A percentile compares a stretch with the other conserved stretches of the same genome.
phyloP scores from a whole-genome alignment of 2,888 invertebrate species.

The Pheosia tremula region DNA sequence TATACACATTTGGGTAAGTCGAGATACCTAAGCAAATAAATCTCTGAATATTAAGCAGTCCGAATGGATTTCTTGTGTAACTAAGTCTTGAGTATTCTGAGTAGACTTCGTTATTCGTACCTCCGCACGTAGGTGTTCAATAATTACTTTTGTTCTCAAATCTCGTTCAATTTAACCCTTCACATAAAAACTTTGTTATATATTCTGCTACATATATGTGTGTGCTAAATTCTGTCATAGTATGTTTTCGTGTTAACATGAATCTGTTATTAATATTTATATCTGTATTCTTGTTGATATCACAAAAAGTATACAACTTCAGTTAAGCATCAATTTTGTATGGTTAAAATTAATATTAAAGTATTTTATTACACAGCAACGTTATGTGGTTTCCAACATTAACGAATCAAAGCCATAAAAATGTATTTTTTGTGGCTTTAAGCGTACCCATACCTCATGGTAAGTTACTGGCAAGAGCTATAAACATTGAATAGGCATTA shows the following conservation, averaged over 20 bases:
- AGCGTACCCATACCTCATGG: too few relatives aligned
- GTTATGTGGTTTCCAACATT: too few relatives aligned
- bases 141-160: not conserved
- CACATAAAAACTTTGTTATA: not conserved
- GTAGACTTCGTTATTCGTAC: not conserved
- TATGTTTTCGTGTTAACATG: too few relatives aligned
- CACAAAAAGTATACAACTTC: too few relatives aligned
- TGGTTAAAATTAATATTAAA: too few relatives aligned
- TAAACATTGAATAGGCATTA: not conserved
- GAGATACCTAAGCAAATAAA: slow-evolving; percentile 1
- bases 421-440: too few relatives aligned
- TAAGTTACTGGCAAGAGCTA: not conserved
- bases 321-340: too few relatives aligned
- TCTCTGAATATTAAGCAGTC: slow-evolving; percentile 4
- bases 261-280: too few relatives aligned
- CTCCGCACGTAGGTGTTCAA: not conserved
- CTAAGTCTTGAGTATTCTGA: not conserved
- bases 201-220: not conserved
- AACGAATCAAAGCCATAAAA: too few relatives aligned
- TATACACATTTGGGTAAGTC: not conserved
- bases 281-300: too few relatives aligned
- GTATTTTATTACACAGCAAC: too few relatives aligned
- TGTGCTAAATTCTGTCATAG: too few relatives aligned
- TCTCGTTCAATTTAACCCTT: not conserved
- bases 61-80: slow-evolving; percentile 8